phyloP scores from a whole-genome alignment of 2,797 vertebrate genomes.

The Balearica regulorum region DNA sequence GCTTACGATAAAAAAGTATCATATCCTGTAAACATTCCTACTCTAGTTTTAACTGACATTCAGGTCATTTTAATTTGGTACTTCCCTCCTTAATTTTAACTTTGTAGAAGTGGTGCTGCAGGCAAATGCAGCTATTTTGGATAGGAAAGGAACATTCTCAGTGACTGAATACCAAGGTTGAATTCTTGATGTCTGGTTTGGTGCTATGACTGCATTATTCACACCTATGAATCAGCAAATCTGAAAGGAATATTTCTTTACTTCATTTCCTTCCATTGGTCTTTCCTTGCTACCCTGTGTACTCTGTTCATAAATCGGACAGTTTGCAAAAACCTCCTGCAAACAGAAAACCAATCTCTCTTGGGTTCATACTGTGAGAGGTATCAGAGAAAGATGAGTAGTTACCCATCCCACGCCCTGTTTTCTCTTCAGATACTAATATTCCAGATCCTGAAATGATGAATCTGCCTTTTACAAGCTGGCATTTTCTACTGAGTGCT shows the following conservation, averaged over 20 bases:
- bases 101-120: not conserved
- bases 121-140: conserved; percentile 34
- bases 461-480: conserved; percentile 35
- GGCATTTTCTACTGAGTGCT: conserved; percentile 53
- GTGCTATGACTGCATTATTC: conserved; percentile 45
- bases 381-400: not conserved
- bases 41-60: not conserved
- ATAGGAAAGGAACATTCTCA: conserved; percentile 25
- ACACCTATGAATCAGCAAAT: conserved; percentile 69
- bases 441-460: conserved; percentile 20
- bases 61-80: not conserved
- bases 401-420: not conserved
- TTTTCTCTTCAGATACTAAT: conserved; percentile 24
- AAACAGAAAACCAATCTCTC: conserved; percentile 54
- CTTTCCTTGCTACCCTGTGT: conserved; percentile 35
- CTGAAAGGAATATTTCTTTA: conserved; percentile 65
- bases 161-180: conserved; percentile 9
- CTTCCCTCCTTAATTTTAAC: not conserved
- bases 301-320: conserved; percentile 27
- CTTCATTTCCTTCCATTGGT: conserved; percentile 57
- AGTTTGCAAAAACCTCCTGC: conserved; percentile 56
- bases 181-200: conserved; percentile 42
- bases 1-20: not conserved
- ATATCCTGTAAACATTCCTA: not conserved
- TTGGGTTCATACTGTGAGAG: not conserved